Conservation (phyloP, 2,113 vertebrate species). For the Muntiacus muntjak region DNA sequence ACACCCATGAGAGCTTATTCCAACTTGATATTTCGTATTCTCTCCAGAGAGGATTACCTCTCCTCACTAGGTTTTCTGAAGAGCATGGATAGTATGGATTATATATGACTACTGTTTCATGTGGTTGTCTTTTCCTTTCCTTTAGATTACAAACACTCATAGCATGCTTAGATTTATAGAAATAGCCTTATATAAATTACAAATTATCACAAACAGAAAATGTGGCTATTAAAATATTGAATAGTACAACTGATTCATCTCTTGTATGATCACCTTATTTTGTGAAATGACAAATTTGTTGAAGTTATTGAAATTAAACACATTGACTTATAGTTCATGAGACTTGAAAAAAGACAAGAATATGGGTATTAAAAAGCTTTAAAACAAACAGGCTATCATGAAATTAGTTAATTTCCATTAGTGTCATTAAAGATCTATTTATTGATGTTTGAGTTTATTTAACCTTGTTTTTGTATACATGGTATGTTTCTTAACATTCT, state of each 20-base stretch:
- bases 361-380: not conserved
- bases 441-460: not conserved
- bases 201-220: not conserved
- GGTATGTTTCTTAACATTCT: not conserved
- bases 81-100: not conserved
- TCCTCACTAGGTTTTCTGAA: not conserved
- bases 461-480: not conserved
- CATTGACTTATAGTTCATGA: not conserved
- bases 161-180: not conserved
- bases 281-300: not conserved
- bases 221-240: constrained; percentile 9
- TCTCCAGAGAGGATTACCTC: not conserved
- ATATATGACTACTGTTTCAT: not conserved
- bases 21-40: not conserved
- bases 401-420: not conserved
- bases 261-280: not conserved
- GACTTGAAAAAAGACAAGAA: not conserved
- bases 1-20: not conserved
- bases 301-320: not conserved
- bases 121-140: not conserved
- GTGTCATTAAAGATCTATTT: not conserved
- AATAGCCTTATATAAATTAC: not conserved
- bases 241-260: not conserved
- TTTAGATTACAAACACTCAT: not conserved
- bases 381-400: not conserved